Base-by-base conservation (phyloP, 1,140 invertebrate genomes). In the Aphaenogaster rudis region DNA sequence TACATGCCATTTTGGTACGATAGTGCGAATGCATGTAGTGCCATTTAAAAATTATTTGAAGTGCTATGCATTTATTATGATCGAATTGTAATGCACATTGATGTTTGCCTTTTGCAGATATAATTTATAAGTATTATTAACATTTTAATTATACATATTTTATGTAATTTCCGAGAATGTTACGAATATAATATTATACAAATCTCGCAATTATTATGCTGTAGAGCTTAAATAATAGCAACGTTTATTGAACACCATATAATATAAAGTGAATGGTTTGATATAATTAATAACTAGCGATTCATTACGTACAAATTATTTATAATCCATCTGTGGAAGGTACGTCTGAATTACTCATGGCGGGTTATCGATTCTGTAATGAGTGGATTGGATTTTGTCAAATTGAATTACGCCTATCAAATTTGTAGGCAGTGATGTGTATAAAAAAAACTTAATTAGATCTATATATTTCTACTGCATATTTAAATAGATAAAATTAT, bases 271-370 rank as follows among this genome's bases (percentile, higher is more conserved):
- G 69, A 74, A 36, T 63, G 54, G 45, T 2, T 84, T 48, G 69
- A 50, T 74, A 48, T 72, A 84, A 84, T 74, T 84, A 48, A 84
- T 74, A 48, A 48, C 17, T 17, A 61, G 36, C n/a, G 33, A 84
- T 84, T 84, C 33, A 61, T 84, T 61, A 42, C 48, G n/a, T 39
- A 74, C 3, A 84, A 50, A 76, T 84, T 74, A 84, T 76, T 61
- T 63, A 74, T 48, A 84, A 74, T 84, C 3, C 15, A 45, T 54
- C 28, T 48, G 13, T 42, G 42, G 28, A 28, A 81, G 71, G 9
- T 76, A 48, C 28, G 8, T 61, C 33, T 45, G 33, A 50, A 84
- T 84, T 76, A 45, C 54, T 84, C n/a, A 76, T 84, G 2, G 33
- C 17, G n/a, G 13, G 21, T 76, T 84, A 74, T 39, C 42, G 28